Evolutionary conservation across 2,113 vertebrate species (phyloP).

Genomic region (Limnothrissa miodon): DNA sequence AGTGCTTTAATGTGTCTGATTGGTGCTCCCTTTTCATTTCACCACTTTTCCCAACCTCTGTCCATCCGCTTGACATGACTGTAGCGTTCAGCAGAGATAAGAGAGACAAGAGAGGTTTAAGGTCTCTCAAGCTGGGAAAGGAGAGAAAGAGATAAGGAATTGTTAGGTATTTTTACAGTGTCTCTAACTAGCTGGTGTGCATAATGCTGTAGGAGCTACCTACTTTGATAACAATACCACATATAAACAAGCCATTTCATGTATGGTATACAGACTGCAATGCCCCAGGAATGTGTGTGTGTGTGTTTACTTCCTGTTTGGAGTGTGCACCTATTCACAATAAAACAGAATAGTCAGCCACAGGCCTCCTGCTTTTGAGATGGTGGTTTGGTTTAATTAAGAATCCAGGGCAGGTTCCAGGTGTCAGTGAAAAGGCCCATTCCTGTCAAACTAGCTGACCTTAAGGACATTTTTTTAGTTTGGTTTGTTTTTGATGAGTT

Average conservation of each 20-base stretch:
- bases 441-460: not conserved
- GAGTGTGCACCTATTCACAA: too few relatives aligned
- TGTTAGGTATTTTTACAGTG: too few relatives aligned
- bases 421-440: not conserved
- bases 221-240: not conserved
- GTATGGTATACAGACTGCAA: too few relatives aligned
- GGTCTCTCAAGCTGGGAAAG: conserved; percentile 48
- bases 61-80: not conserved
- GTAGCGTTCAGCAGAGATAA: not conserved
- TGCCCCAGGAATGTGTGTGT: too few relatives aligned
- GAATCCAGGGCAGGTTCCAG: not conserved
- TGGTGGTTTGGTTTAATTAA: not conserved
- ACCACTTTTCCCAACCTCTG: not conserved
- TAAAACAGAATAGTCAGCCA: not conserved
- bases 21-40: not conserved
- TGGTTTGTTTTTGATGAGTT: too few relatives aligned
- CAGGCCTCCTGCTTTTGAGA: not conserved
- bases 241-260: not conserved
- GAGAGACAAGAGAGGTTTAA: conserved; percentile 37
- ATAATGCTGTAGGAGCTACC: too few relatives aligned
- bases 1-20: conserved; percentile 13
- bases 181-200: too few relatives aligned
- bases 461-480: too few relatives aligned
- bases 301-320: too few relatives aligned
- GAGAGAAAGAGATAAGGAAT: not conserved